Base-by-base conservation (phyloP, 1,140 invertebrate genomes). In the Agrilus planipennis region DNA sequence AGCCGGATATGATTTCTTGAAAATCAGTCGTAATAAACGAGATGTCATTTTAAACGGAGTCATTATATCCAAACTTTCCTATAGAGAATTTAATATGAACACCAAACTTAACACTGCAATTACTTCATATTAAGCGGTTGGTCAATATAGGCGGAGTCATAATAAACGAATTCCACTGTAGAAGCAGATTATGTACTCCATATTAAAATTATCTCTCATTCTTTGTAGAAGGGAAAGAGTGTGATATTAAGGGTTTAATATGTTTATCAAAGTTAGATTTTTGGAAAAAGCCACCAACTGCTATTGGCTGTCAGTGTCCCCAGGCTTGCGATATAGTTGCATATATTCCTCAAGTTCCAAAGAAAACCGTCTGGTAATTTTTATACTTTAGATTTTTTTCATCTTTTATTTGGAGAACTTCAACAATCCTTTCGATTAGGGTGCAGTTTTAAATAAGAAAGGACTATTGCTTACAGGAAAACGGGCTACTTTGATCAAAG, bases 261-360 rank as follows among this genome's bases (percentile, higher is more conserved):
- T 72, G 68, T 49, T 62, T 70, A 52, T 64, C 68, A 0, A 50
- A 64, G 20, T 60, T 64, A 9, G 60, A 69, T 36, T 61, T 64
- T 29, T 61, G 72, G 35, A 63, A 67, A 42, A 66, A 65, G 46
- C 51, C 69, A 17, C 67, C 71, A 9, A 63, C 62, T 40, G 66
- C 71, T 52, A 57, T 73, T 34, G 68, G 68, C 25, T 73, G 71
- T 51, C 47, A 63, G 19, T 73, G 71, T 46, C 61, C 69, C 23
- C 67, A 69, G 45, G 68, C 71, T 29, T 73, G 71, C 44, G 55
- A 67, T 43, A 64, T 70, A 34, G 60, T 69, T 50, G 66, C 67
- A 43, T 73, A 71, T 53, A 64, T 71, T 36, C 65, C 65, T 38
- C 66, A 72, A 52, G 62, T 62, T 42, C 69, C 69, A 38, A 70